Evolutionary conservation across 2,888 invertebrate species (phyloP).

Genomic region (Busseola fusca): DNA sequence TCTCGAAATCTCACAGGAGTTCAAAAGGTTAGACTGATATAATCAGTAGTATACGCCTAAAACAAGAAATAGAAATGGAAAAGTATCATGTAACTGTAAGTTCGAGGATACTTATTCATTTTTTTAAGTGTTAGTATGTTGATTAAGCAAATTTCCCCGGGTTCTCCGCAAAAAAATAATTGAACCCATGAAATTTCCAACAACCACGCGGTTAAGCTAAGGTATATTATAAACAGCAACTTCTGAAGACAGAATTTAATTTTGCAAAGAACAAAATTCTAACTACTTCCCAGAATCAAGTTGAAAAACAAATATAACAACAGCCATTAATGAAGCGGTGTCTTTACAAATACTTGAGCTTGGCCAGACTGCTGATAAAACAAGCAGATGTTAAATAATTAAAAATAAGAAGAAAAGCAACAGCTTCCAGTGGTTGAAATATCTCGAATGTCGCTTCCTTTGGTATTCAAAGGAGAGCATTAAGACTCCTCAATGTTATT

Average conservation of each 20-base stretch:
- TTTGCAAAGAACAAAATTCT: slow-evolving; percentile 19
- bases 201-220: no score
- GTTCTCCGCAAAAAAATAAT: no score
- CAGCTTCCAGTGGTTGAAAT: slow-evolving; percentile 43
- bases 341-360: slow-evolving; percentile 20
- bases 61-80: neutral
- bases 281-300: slow-evolving; percentile 22
- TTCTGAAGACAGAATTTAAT: neutral
- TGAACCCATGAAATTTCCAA: no score
- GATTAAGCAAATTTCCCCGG: no score
- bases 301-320: slow-evolving; percentile 13
- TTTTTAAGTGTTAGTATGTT: no score
- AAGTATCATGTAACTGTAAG: neutral
- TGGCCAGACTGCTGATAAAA: slow-evolving; percentile 41
- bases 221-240: neutral
- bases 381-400: slow-evolving; percentile 54
- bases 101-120: no score
- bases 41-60: neutral
- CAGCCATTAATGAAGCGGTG: slow-evolving; percentile 37
- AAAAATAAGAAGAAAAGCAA: slow-evolving; percentile 29
- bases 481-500: slow-evolving; percentile 45
- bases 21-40: neutral
- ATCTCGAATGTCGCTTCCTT: slow-evolving; percentile 45
- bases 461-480: slow-evolving; percentile 52
- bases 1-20: neutral